phyloP scores from a whole-genome alignment of 2,888 invertebrate genomes.

The Epicampocera succincta region DNA sequence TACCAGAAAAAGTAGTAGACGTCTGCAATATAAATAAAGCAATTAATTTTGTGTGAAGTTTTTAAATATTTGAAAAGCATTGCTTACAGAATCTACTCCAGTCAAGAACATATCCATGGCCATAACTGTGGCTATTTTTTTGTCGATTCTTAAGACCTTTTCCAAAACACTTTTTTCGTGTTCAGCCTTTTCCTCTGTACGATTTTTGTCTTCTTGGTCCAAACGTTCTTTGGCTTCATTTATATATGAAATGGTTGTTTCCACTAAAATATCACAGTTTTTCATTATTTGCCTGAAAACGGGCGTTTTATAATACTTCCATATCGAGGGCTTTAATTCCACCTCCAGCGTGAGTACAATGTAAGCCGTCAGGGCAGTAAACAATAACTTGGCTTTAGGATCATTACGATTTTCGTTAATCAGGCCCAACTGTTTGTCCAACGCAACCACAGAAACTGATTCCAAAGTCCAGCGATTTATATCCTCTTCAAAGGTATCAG shows the following conservation, averaged over 20 bases:
- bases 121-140: slow-evolving; percentile 85
- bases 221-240: slow-evolving; percentile 77
- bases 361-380: slow-evolving; percentile 67
- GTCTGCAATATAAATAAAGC: no score
- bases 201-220: slow-evolving; percentile 64
- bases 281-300: slow-evolving; percentile 73
- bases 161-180: slow-evolving; percentile 84
- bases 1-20: slow-evolving; percentile 72
- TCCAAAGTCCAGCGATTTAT: slow-evolving; percentile 85
- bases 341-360: slow-evolving; percentile 68
- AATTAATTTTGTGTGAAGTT: no score
- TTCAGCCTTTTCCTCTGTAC: slow-evolving; percentile 71
- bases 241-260: slow-evolving; percentile 76
- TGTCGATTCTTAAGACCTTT: slow-evolving; percentile 85
- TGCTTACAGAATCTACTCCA: slow-evolving; percentile 87
- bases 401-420: slow-evolving; percentile 70
- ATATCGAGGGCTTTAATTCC: slow-evolving; percentile 74
- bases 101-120: slow-evolving; percentile 87
- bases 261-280: slow-evolving; percentile 72
- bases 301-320: slow-evolving; percentile 72
- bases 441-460: slow-evolving; percentile 81
- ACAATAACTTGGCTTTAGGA: slow-evolving; percentile 70
- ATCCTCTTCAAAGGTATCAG: slow-evolving; percentile 82
- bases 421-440: slow-evolving; percentile 79
- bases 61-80: neutral